Percentiles rank a stretch among this genome's conserved stretches.
phyloP scores from a whole-genome alignment of 2,888 invertebrate genomes.

The Lagria hirta region DNA sequence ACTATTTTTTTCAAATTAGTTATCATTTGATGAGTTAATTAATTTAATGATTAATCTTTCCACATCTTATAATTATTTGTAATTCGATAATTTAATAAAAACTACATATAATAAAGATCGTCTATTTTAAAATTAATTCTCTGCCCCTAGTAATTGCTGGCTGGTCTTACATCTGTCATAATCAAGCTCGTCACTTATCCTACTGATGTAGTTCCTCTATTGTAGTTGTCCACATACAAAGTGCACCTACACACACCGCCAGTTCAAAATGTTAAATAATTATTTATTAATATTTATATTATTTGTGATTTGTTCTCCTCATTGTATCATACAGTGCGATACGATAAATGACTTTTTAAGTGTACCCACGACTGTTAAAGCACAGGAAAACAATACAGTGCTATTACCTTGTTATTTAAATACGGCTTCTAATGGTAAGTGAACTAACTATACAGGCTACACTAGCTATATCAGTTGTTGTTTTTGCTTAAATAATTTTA shows the following conservation, averaged over 20 bases:
- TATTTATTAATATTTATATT: conserved; percentile 22
- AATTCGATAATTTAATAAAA: conserved; percentile 24
- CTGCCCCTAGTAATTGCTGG: conserved; percentile 35
- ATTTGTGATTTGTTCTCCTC: conserved; percentile 22
- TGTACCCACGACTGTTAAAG: conserved; percentile 73
- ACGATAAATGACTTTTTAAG: conserved; percentile 59
- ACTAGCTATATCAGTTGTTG: too few species aligned
- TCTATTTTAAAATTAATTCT: conserved; percentile 25
- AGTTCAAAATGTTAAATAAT: conserved; percentile 14
- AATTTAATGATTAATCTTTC: too few species aligned
- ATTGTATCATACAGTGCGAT: conserved; percentile 20
- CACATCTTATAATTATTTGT: too few species aligned
- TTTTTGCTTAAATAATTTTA: too few species aligned
- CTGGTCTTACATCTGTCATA: conserved; percentile 29
- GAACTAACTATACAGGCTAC: not conserved
- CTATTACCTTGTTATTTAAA: conserved; percentile 76
- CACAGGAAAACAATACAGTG: conserved; percentile 75
- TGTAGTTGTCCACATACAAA: conserved; percentile 2
- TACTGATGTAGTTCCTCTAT: conserved; percentile 23
- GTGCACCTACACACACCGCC: conserved; percentile 13
- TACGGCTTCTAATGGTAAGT: conserved; percentile 60
- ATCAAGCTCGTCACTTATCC: conserved; percentile 23
- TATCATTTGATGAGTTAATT: too few species aligned
- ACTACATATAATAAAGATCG: conserved; percentile 32
- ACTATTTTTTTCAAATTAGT: too few species aligned